Conservation (phyloP, 1,140 invertebrate genomes). For the Ips nitidus region DNA sequence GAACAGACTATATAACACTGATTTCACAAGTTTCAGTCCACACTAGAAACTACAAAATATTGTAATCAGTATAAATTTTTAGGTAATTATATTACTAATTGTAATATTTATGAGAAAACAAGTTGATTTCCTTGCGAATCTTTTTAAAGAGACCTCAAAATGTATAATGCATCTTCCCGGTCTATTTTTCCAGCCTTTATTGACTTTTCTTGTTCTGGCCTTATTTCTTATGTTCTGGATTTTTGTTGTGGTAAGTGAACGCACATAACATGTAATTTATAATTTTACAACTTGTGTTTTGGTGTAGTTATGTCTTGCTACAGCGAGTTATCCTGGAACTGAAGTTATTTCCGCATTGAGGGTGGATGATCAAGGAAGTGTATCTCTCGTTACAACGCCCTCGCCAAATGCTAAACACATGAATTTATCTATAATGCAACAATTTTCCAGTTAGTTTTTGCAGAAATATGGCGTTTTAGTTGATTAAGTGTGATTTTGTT, state of each 20-base stretch:
- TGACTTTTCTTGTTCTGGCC: slow-evolving; percentile 79
- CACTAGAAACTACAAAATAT: background rate
- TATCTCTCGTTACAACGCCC: background rate
- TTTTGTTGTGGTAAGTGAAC: slow-evolving; percentile 68
- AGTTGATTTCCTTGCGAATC: slow-evolving; percentile 73
- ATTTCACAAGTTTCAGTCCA: too few species aligned
- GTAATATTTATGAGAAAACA: slow-evolving; percentile 78
- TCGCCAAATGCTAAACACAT: slow-evolving; percentile 25
- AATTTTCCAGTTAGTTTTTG: slow-evolving; percentile 38
- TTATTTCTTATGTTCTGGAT: slow-evolving; percentile 86
- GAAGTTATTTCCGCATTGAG: slow-evolving; percentile 31
- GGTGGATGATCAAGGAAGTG: slow-evolving; percentile 5
- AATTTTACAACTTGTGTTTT: background rate
- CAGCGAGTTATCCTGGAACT: slow-evolving; percentile 53
- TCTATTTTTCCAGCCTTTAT: slow-evolving; percentile 83
- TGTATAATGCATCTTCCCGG: slow-evolving; percentile 81
- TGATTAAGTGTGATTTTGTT: slow-evolving; percentile 25
- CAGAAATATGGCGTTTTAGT: background rate
- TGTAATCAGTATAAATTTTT: slow-evolving; percentile 37
- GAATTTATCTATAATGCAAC: slow-evolving; percentile 40
- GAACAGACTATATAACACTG: too few species aligned
- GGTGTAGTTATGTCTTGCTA: slow-evolving; percentile 60
- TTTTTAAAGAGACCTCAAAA: slow-evolving; percentile 86
- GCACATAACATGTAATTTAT: background rate
- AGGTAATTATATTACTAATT: slow-evolving; percentile 80